Conservation (phyloP, 2,797 vertebrate species). For the Cirrhinus molitorella region DNA sequence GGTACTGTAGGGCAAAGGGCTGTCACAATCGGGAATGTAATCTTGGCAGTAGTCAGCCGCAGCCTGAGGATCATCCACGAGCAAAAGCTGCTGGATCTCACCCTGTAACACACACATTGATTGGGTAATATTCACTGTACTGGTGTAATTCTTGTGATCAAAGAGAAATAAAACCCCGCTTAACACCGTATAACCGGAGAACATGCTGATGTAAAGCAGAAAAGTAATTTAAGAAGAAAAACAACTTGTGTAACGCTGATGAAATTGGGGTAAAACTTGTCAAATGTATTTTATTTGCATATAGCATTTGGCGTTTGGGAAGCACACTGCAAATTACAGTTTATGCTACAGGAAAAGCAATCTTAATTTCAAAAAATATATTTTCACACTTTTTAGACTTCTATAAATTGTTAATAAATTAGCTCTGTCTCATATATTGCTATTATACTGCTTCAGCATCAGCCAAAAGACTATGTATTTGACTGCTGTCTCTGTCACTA, state of each 20-base stretch:
- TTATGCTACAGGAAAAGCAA: conserved; percentile 8
- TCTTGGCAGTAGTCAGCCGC: conserved; percentile 84
- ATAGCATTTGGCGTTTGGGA: neutral
- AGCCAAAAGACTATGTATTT: neutral
- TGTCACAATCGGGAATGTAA: conserved; percentile 86
- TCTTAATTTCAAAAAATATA: conserved; percentile 21
- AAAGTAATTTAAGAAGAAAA: conserved; percentile 14
- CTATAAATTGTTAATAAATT: neutral
- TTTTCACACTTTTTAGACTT: neutral
- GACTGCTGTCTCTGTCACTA: neutral
- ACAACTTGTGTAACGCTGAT: conserved; percentile 47
- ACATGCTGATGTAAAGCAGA: conserved; percentile 15
- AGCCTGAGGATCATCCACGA: conserved; percentile 81
- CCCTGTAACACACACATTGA: conserved; percentile 76
- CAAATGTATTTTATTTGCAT: neutral
- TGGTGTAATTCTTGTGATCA: conserved; percentile 27
- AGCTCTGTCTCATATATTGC: neutral
- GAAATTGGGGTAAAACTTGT: conserved; percentile 39
- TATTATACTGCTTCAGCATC: neutral
- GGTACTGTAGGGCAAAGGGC: conserved; percentile 71
- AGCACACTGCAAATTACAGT: neutral
- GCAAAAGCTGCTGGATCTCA: conserved; percentile 89
- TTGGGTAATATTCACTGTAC: conserved; percentile 19
- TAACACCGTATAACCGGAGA: neutral
- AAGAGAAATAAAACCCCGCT: conserved; percentile 26